These are phyloP conservation scores for Hydrolagus affinis DNA, from an alignment of 2,113 vertebrate species.

Conservation along the genomic window DNA sequence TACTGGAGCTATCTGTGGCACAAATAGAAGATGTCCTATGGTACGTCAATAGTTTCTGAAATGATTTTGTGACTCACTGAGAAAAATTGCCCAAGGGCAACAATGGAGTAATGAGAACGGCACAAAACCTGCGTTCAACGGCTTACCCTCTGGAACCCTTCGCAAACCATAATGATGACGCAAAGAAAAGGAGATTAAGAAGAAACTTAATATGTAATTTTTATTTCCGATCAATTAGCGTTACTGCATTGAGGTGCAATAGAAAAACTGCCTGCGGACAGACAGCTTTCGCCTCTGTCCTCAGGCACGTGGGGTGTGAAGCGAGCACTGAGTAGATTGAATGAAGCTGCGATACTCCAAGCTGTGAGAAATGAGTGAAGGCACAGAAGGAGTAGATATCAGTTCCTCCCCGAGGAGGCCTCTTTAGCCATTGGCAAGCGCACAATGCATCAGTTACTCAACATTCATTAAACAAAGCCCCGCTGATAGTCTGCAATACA, in stretches of 20 bases:
- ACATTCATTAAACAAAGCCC: background rate
- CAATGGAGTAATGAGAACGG: background rate
- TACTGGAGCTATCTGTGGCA: background rate
- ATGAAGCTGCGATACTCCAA: background rate
- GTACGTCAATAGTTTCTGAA: too few species aligned
- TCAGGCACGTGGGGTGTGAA: background rate
- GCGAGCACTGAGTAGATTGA: background rate
- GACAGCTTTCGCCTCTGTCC: background rate
- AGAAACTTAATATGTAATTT: background rate
- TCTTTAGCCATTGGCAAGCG: constrained; percentile 12
- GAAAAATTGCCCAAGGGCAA: too few species aligned
- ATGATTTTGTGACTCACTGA: background rate
- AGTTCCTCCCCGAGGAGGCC: constrained; percentile 1
- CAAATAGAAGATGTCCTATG: background rate
- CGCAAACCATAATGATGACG: background rate
- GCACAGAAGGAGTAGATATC: background rate
- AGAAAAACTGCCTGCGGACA: too few species aligned
- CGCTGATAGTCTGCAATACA: background rate
- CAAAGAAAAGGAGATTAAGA: background rate
- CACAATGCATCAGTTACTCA: background rate
- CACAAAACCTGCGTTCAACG: background rate
- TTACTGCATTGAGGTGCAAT: too few species aligned
- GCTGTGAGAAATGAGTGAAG: background rate
- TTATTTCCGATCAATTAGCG: too few species aligned
- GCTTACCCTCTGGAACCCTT: background rate